phyloP scores from a whole-genome alignment of 2,888 invertebrate genomes.

The Strigamia transsilvanica region DNA sequence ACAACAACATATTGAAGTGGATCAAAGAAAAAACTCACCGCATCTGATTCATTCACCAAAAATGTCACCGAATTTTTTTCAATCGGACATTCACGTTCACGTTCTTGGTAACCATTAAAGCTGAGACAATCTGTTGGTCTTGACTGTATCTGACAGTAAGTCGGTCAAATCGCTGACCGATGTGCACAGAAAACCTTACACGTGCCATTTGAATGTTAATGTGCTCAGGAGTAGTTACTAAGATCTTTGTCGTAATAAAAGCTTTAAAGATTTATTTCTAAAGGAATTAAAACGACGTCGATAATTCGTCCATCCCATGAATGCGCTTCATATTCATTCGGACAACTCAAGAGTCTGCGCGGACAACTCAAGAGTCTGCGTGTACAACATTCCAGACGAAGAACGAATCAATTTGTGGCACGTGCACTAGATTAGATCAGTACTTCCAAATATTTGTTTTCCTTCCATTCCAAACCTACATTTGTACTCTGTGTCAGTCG shows the following conservation, averaged over 20 bases:
- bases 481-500: not conserved
- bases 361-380: no score
- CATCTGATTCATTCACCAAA: conserved; percentile 55
- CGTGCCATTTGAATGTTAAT: conserved; percentile 55
- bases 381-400: not conserved
- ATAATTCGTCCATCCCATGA: no score
- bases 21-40: conserved; percentile 53
- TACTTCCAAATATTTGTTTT: conserved; percentile 30
- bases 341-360: not conserved
- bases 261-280: not conserved
- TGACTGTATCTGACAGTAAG: conserved; percentile 51
- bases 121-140: not conserved
- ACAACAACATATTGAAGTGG: not conserved
- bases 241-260: no score
- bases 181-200: conserved; percentile 54
- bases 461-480: not conserved
- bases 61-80: conserved; percentile 51
- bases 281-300: no score
- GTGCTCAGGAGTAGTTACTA: no score
- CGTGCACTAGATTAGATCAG: conserved; percentile 21
- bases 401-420: conserved; percentile 7
- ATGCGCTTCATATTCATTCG: not conserved
- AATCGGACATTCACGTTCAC: conserved; percentile 33
- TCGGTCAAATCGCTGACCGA: conserved; percentile 55
- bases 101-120: not conserved